phyloP scores from a whole-genome alignment of 2,113 vertebrate species.

The zebrafish (Danio rerio) region DNA sequence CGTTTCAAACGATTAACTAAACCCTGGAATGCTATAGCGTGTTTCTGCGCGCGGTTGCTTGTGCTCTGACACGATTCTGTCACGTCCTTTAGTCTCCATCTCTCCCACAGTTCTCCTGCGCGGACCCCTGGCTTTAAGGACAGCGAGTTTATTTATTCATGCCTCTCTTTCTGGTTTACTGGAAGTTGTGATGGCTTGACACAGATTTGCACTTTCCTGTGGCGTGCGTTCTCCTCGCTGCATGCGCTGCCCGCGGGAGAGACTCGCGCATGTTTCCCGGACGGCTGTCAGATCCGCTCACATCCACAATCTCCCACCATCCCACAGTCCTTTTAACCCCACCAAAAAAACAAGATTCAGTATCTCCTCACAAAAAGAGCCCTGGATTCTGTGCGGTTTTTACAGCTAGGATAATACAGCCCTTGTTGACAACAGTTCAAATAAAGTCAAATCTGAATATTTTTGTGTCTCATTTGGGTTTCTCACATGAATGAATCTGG shows the following conservation, averaged over 20 bases:
- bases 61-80: not conserved
- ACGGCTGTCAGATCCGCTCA: constrained; percentile 6
- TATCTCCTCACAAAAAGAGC: not conserved
- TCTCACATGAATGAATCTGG: too few relatives aligned
- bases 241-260: not conserved
- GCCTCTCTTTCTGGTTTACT: constrained; percentile 21
- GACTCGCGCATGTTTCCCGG: not conserved
- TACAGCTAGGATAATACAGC: too few relatives aligned
- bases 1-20: not conserved
- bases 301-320: not conserved
- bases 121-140: not conserved
- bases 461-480: too few relatives aligned
- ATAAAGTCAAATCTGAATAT: not conserved
- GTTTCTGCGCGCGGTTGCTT: not conserved
- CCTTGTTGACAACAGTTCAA: not conserved
- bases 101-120: not conserved
- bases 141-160: constrained; percentile 5
- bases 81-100: not conserved
- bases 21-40: not conserved
- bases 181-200: constrained; percentile 14
- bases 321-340: not conserved
- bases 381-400: not conserved
- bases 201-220: constrained; percentile 29
- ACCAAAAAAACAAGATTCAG: not conserved
- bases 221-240: not conserved